Percentiles rank a stretch among this genome's conserved stretches.
These are phyloP conservation scores for Sepiola atlantica DNA, from an alignment of 2,888 invertebrate species.

Conservation along the genomic window DNA sequence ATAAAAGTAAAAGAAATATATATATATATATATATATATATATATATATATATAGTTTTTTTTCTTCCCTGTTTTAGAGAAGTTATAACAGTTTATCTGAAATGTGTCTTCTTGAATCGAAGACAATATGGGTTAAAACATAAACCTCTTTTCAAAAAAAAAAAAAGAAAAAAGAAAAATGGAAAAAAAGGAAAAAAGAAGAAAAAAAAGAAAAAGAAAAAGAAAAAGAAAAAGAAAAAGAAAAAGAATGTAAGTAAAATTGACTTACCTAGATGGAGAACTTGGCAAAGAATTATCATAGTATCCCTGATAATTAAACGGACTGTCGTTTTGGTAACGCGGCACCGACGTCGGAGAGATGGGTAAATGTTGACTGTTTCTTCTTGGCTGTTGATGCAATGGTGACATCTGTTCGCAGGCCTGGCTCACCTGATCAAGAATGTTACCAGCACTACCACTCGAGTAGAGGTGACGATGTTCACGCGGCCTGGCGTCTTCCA, in stretches of 20 bases:
- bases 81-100: too few species aligned
- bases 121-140: too few species aligned
- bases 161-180: too few species aligned
- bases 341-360: constrained; percentile 47
- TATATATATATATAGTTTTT: too few species aligned
- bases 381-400: not conserved
- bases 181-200: not conserved
- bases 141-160: too few species aligned
- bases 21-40: too few species aligned
- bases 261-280: constrained; percentile 52
- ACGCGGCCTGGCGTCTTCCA: not conserved
- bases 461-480: not conserved
- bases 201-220: not conserved
- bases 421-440: not conserved
- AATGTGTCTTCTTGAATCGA: too few species aligned
- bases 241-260: not conserved
- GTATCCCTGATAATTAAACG: constrained; percentile 55
- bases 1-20: too few species aligned
- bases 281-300: constrained; percentile 45
- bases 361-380: not conserved
- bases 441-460: constrained; percentile 34
- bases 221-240: too few species aligned
- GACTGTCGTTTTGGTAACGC: constrained; percentile 63
- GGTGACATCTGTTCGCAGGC: not conserved
- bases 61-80: too few species aligned